These are phyloP conservation scores for Nematolebias whitei DNA, from an alignment of 2,113 vertebrate genomes.

Conservation along the genomic window DNA sequence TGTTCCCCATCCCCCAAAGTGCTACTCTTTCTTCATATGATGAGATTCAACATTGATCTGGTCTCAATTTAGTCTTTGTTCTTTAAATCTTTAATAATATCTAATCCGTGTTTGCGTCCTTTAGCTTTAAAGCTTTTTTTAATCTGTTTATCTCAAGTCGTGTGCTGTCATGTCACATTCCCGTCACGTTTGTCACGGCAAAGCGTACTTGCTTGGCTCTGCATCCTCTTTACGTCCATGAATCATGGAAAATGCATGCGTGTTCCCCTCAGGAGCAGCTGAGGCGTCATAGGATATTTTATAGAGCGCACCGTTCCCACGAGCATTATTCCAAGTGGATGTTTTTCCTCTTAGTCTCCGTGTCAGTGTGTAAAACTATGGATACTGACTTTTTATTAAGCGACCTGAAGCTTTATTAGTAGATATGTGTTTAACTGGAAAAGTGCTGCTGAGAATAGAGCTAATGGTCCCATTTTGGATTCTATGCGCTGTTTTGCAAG, in stretches of 20 bases:
- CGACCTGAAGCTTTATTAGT: background rate
- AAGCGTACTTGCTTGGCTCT: conserved; percentile 2
- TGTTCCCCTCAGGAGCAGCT: background rate
- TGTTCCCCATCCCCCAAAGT: too few relatives aligned
- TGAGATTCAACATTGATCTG: too few relatives aligned
- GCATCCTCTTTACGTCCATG: conserved; percentile 27
- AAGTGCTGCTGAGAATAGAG: background rate
- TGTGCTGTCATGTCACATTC: conserved; percentile 26
- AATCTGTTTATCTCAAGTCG: background rate
- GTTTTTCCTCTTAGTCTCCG: conserved; percentile 3
- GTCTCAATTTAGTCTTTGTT: too few relatives aligned
- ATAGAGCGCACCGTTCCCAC: background rate
- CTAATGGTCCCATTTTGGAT: conserved; percentile 4
- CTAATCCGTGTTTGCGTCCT: too few relatives aligned
- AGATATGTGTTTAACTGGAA: background rate
- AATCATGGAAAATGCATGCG: conserved; percentile 43
- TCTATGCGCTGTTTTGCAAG: conserved; percentile 2
- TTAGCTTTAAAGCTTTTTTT: too few relatives aligned
- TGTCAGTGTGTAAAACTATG: background rate
- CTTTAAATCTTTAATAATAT: too few relatives aligned
- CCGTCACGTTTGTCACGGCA: background rate
- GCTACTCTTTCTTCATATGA: too few relatives aligned
- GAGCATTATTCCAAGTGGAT: conserved; percentile 15
- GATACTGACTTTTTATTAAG: conserved; percentile 14
- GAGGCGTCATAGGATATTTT: conserved; percentile 1